A percentile compares a stretch with the other conserved stretches of the same genome.
Conservation (phyloP, 64 coral and sea anemone genomes). For the Astreopora myriophthalma region DNA sequence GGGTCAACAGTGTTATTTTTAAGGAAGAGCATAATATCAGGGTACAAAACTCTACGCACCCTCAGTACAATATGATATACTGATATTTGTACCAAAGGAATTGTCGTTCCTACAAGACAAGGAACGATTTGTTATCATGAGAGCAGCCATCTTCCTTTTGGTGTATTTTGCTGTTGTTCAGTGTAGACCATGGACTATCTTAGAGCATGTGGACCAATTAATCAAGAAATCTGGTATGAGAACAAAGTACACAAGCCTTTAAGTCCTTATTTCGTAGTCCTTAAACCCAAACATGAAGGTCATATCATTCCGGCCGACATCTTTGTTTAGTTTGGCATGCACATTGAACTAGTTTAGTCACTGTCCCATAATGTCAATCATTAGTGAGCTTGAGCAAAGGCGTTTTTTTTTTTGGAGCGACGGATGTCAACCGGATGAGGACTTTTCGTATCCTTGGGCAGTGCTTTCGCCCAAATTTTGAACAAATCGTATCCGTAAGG, state of each 20-base stretch:
- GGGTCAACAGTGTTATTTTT: no score
- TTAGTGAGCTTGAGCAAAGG: no score
- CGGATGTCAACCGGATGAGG: no score
- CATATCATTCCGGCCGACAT: no score
- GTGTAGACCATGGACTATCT: neutral
- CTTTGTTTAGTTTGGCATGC: no score
- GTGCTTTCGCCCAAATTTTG: no score
- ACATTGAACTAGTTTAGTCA: no score
- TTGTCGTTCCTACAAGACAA: neutral
- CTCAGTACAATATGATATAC: neutral
- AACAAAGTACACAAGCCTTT: neutral
- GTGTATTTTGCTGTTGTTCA: neutral
- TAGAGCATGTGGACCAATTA: neutral
- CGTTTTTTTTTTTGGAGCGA: no score
- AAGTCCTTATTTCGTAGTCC: neutral
- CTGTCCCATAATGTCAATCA: no score
- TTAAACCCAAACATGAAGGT: neutral
- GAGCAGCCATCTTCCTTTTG: neutral
- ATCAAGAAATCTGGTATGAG: neutral
- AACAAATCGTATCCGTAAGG: no score
- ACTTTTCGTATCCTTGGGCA: no score
- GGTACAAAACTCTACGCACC: neutral
- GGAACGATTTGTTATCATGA: neutral
- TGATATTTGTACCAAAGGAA: conserved; percentile 33
- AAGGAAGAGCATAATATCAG: no score